Base-by-base conservation (phyloP, 2,797 vertebrate species). In the Antrozous pallidus region DNA sequence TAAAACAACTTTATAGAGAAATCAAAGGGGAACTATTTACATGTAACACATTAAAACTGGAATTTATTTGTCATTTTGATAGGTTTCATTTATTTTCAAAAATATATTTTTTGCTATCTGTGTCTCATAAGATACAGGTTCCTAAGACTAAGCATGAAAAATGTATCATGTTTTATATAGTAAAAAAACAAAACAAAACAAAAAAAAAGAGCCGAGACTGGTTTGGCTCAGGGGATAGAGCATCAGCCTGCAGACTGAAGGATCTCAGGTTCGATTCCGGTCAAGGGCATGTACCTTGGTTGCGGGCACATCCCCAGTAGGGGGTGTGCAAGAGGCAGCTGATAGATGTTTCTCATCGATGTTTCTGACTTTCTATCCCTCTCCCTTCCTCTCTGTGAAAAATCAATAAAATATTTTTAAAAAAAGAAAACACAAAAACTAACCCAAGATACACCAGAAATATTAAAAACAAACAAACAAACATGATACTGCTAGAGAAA, bases 21-120 rank as follows among this genome's bases (percentile, higher is more conserved):
- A 94, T 75, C 49, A 79, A 92, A 91, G 33, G 28, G 49, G 8
- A 86, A 77, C 5, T 33, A 94, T 94, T 61, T 81, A 10, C 20
- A 90, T 40, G 2, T 47, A 91, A 80, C 42, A 93, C 38, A 73
- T 81, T 95, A 95, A 96, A 71, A 95, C 8, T 20, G 36, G 49
- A 93, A 93, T 20, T 93, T 84, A 69, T 42, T 87, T 51, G 67
- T 75, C n/a, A 89, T 77, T 93, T 92, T 90, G 47, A 93, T 70
- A 93, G 40, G 49, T 5, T 88, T 86, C 22, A 42, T 71, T 82
- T 11, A 88, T 54, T 95, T 92, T 82, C 1, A 83, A 94, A 93
- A 95, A 74, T 24, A 88, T 47, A 67, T 56, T 31, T 14, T 85
- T 73, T 89, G 8, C 16, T 93, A 58, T 38, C 75, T 80, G 2